Base-by-base conservation (phyloP, 30 jellyfish, hydroid and myxozoan genomes). In the Turritopsis dohrnii region DNA sequence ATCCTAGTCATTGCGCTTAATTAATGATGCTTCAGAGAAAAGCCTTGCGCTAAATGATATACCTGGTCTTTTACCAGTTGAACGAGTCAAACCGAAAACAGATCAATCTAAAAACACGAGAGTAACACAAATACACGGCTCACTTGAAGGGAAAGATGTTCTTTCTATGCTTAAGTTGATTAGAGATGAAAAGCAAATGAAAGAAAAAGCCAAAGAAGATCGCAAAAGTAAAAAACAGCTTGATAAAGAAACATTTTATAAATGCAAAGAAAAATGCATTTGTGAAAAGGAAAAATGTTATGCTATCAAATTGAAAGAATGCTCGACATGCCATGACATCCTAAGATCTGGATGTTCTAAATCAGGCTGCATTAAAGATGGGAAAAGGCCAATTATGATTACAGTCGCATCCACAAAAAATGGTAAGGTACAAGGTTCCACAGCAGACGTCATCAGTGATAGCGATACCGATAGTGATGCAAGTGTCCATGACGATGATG, bases 311-410 rank as follows among this genome's bases (percentile, higher is more conserved):
- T 21, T 79, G 21, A 79, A 79, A 52, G 79, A 79, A 21, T 79
- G 85, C 82, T 1, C 79, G 4, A 8, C 85, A 79, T 79, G 85
- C 79, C 52, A 74, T 74, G 85, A 79, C 28, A 21, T 79, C 21
- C 28, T 79, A 21, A 79, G 79, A 79, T 79, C 79, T 28, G 52
- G 5, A 28, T 79, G 85, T 24, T 28, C 80, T 1, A 79, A 79
- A 52, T 30, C 85, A 30, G 21, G 85, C 13, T 79, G 85, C 79
- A 52, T 28, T 28, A 5, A 16, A 1, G 79, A 79, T 79, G 85
- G 85, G 7, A 30, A 23, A 79, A 28, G 16, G 17, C 85, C 85
- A 1, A 1, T 21, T 1, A 79, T 79, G 85, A 21, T 53, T 79
- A 1, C 79, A 7, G 85, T 13, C 8, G 85, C 79, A 31, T 74